These are phyloP conservation scores for Erpornis zantholeuca DNA, from an alignment of 2,113 vertebrate species.

Conservation along the genomic window DNA sequence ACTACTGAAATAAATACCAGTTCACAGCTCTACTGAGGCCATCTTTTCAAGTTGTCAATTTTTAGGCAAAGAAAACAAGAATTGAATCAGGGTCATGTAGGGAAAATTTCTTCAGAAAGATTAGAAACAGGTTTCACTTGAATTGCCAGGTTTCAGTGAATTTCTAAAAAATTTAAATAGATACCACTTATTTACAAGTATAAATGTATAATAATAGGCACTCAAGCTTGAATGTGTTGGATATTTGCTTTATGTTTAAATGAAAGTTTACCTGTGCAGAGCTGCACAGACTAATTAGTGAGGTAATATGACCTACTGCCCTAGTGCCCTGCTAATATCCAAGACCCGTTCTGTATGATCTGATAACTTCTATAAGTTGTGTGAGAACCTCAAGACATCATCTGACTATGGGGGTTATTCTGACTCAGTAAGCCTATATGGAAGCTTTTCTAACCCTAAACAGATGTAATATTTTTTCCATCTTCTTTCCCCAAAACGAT, in stretches of 20 bases:
- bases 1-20: constrained; percentile 24
- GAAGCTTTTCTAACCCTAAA: background rate
- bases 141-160: background rate
- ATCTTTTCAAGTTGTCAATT: constrained; percentile 24
- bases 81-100: constrained; percentile 4
- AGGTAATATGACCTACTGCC: background rate
- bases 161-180: background rate
- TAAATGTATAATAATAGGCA: background rate
- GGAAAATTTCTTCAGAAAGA: constrained; percentile 46
- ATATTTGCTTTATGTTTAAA: background rate
- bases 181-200: background rate
- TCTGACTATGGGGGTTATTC: background rate
- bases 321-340: background rate
- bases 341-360: background rate
- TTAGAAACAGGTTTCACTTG: constrained; percentile 35
- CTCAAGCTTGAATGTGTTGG: background rate
- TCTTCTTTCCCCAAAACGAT: background rate
- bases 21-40: constrained; percentile 13
- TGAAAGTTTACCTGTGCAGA: background rate
- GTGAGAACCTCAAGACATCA: background rate
- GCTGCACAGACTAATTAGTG: background rate
- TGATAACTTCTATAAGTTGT: background rate
- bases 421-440: background rate
- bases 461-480: background rate
- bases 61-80: constrained; percentile 36